Conservation (phyloP, 1,140 invertebrate species). For the Drosophila bifasciata region DNA sequence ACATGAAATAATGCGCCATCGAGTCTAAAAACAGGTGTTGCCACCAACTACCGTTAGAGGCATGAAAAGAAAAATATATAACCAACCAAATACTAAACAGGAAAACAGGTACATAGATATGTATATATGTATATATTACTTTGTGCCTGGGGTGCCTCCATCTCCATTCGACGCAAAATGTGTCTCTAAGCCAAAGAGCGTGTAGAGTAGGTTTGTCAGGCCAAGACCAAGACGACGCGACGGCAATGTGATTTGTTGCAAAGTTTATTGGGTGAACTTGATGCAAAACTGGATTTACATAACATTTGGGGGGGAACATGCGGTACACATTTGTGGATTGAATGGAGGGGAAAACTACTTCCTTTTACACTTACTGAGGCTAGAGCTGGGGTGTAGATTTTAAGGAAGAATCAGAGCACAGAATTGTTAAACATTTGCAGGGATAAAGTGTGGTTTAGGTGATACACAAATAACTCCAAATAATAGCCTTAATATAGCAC, state of each 20-base stretch:
- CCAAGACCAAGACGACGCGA: constrained; percentile 23
- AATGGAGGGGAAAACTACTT: too few relatives aligned
- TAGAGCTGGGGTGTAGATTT: too few relatives aligned
- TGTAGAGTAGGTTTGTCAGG: constrained; percentile 20
- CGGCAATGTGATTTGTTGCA: constrained; percentile 49
- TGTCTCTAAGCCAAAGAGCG: constrained; percentile 34
- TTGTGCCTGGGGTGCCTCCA: constrained; percentile 2
- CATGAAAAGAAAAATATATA: constrained; percentile 17
- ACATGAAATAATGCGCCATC: constrained; percentile 75
- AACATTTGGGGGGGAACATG: constrained; percentile 27
- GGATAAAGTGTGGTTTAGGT: too few relatives aligned
- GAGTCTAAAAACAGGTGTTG: constrained; percentile 68
- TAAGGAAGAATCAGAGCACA: too few relatives aligned
- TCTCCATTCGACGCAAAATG: constrained; percentile 31
- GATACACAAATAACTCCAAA: too few relatives aligned
- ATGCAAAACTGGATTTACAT: constrained; percentile 62
- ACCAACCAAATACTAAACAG: constrained; percentile 32
- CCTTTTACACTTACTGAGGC: too few relatives aligned
- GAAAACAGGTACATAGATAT: constrained; percentile 55
- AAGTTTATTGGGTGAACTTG: constrained; percentile 81
- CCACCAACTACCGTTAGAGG: constrained; percentile 65
- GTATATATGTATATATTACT: too few relatives aligned
- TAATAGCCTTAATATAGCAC: too few relatives aligned
- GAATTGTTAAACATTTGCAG: too few relatives aligned
- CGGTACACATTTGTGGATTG: too few relatives aligned